Base-by-base conservation (phyloP, 2,113 vertebrate species). In the Sapayoa aenigma region DNA sequence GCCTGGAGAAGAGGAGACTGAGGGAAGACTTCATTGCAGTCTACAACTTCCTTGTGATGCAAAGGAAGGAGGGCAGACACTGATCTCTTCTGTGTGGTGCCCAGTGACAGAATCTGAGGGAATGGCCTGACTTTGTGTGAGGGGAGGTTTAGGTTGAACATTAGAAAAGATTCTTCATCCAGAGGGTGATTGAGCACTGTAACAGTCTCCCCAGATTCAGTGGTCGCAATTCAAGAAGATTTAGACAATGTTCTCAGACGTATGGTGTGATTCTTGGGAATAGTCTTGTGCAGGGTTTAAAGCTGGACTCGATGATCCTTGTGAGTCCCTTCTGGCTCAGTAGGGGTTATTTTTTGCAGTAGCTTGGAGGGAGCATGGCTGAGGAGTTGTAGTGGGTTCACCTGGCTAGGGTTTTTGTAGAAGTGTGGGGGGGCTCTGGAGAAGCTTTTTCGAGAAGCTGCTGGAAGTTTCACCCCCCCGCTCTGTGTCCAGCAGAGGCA, bases 351-450 rank as follows among this genome's bases (percentile, higher is more conserved):
- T 39, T 30, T 65, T 30, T 71, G 41, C 75, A 25, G 20, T 27
- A 42, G 11, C 4, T 9, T 21, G 13, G 11, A 55, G 7, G 20
- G 14, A 7, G 5, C 0, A 0, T 9, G 5, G 12, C 7, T 56
- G 47, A 27, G 41, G 20, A 3, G 9, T 2, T n/a, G n/a, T n/a
- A n/a, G n/a, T n/a, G n/a, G n/a, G n/a, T n/a, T n/a, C n/a, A n/a
- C n/a, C n/a, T n/a, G n/a, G n/a, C n/a, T n/a, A n/a, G n/a, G n/a
- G n/a, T n/a, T n/a, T n/a, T n/a, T n/a, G n/a, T n/a, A n/a, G n/a
- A n/a, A n/a, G n/a, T n/a, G n/a, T n/a, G n/a, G n/a, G n/a, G n/a
- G n/a, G n/a, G n/a, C n/a, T n/a, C n/a, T n/a, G n/a, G n/a, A n/a
- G n/a, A n/a, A n/a, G n/a, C n/a, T n/a, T n/a, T n/a, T n/a, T n/a